Base-by-base conservation (phyloP, 2,113 vertebrate species). In the Lontra canadensis region DNA sequence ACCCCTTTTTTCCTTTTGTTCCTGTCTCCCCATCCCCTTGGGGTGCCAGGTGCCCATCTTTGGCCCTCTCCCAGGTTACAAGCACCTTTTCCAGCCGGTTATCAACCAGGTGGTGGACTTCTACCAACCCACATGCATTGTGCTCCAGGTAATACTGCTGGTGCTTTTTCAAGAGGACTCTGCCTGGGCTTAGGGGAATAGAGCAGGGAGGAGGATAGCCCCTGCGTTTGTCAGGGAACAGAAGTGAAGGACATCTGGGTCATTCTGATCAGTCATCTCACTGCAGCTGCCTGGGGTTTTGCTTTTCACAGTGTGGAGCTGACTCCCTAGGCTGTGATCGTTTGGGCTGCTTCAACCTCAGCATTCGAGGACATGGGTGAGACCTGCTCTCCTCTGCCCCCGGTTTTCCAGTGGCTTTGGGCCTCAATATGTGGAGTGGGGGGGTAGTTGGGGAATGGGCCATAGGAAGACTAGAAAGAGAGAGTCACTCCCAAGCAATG, bases 91-190 rank as follows among this genome's bases (percentile, higher is more conserved):
- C 98, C 99, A 99, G 98, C 99, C 99, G 0, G 99, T 99, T 65
- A 99, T 99, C 97, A 99, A 99, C 97, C 99, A 99, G 98, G 99
- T 99, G 97, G 99, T 99, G 95, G 99, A 99, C 97, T 99, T 99
- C 98, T 99, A 99, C 97, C 99, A 99, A 98, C 99, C 99, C 0
- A 99, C 99, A 0, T 99, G 99, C 98, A 99, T 99, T 67, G 99
- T 99, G 23, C 98, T 99, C 17, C 99, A 99, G 99, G 99, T 99
- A 98, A 97, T 52, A 7, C 34, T 74, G 55, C 67, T 49, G 4
- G 23, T 87, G 9, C 74, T 21, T 44, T n/a, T 74, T 49, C 0
- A 8, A 9, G 39, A 61, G 17, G 14, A 34, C 39, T 12, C 14
- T 61, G 11, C 42, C 36, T 89, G 84, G 73, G 61, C 49, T 86